Evolutionary conservation across 1,140 invertebrate species (phyloP), one percentile per base, ranked within the genome.

Genomic region (Pseudoatta argentina): DNA sequence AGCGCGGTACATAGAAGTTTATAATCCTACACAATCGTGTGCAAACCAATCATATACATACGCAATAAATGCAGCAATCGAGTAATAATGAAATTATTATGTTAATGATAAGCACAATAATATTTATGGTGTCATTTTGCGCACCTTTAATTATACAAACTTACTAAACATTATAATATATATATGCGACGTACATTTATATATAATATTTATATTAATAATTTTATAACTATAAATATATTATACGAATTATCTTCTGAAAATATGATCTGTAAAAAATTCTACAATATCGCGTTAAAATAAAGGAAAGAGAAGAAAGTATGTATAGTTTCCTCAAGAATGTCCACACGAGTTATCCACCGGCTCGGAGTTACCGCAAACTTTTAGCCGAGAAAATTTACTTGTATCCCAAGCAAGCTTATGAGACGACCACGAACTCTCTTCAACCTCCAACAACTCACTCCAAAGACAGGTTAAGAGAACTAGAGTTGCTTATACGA

Each of bases 351-450:
- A 83, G 55, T 83, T 73, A 83, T 63, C 53, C 39, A 61, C 39
- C 24, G 24, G 79, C 69, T 51, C 57, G 18, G 73, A 83, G 79
- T 83, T 83, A 51, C 55, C 69, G 39, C 8, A n/a, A 83, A 83
- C 79, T 83, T 83, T 83, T 83, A 83, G 69, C n/a, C 55, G 14
- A 61, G 79, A 73, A 83, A 83, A 83, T 83, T 83, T 72, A 83
- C 79, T 83, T 51, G 79, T 59, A 61, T 61, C 57, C 79, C 79
- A 12, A 16, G 69, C 69, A 73, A 73, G 79, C 79, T 83, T 72
- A 83, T 75, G 79, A 73, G 67, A 83, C 73, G 69, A 44, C 55
- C 57, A 57, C 55, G 79, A 83, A 83, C 79, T 83, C 69, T 39
- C 69, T 48, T 48, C 79, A 61, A 61, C 24, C 79, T 27, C 39